Percentiles rank a stretch among this genome's conserved stretches.
phyloP scores from a whole-genome alignment of 2,797 vertebrate species.

The Sebastes paucispinis region DNA sequence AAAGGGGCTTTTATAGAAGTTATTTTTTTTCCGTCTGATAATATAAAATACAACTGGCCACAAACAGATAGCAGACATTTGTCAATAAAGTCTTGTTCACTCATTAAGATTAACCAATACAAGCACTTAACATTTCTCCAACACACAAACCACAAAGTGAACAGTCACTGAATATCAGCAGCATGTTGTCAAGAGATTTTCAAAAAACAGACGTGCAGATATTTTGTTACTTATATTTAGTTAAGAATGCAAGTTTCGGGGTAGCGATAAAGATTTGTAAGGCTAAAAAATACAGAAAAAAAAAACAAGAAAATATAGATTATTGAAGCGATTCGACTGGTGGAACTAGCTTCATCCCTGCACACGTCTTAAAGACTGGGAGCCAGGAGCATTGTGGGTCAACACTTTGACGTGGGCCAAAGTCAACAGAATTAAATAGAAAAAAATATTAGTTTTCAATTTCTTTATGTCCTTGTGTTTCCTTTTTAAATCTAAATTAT shows the following conservation, averaged over 20 bases:
- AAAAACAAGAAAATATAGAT: conserved; percentile 65
- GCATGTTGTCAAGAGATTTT: conserved; percentile 73
- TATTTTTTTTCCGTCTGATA: conserved; percentile 56
- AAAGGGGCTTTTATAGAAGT: conserved; percentile 58
- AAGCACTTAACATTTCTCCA: conserved; percentile 80
- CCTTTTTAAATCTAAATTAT: conserved; percentile 72
- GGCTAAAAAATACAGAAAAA: conserved; percentile 66
- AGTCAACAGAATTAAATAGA: conserved; percentile 83
- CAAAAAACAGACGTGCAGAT: conserved; percentile 78
- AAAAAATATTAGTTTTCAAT: conserved; percentile 78
- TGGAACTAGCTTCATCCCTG: conserved; percentile 78
- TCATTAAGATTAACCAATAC: conserved; percentile 76
- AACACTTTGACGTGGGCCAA: conserved; percentile 74
- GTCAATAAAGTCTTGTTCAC: conserved; percentile 75
- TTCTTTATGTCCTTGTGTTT: conserved; percentile 71
- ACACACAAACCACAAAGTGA: conserved; percentile 80
- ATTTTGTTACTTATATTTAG: conserved; percentile 74
- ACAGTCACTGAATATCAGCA: conserved; percentile 82
- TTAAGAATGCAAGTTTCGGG: conserved; percentile 69
- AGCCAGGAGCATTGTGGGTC: conserved; percentile 72
- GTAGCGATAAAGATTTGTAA: conserved; percentile 67
- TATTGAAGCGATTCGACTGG: conserved; percentile 73
- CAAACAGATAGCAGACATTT: conserved; percentile 79
- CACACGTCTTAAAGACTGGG: conserved; percentile 58
- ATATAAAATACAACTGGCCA: conserved; percentile 83